Evolutionary conservation across 2,888 invertebrate species (phyloP).

Genomic region (Lucinisca nassula): DNA sequence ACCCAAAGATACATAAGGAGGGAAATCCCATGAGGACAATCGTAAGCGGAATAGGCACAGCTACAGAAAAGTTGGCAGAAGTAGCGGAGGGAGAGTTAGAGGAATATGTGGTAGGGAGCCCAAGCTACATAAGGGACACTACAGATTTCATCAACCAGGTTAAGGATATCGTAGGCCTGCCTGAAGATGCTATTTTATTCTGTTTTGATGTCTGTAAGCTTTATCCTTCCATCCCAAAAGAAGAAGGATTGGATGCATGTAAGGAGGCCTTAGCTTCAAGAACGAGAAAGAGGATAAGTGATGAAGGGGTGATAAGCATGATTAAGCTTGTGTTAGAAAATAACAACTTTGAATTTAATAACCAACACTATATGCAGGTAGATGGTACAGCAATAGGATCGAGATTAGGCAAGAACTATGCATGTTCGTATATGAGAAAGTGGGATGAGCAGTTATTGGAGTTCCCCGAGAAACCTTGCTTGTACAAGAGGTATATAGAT

Average conservation of each 20-base stretch:
- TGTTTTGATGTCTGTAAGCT: background rate
- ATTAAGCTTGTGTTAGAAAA: constrained; percentile 33
- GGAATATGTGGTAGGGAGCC: too few species aligned
- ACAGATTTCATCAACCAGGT: background rate
- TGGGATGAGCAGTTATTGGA: constrained; percentile 15
- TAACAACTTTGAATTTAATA: constrained; percentile 29
- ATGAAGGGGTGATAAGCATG: constrained; percentile 3
- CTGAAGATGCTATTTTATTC: background rate
- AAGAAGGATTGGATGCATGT: too few species aligned
- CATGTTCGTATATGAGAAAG: constrained; percentile 40
- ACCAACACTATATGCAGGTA: too few species aligned
- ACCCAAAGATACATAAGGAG: too few species aligned
- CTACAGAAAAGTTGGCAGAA: too few species aligned
- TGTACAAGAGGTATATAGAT: constrained; percentile 8
- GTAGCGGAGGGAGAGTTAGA: too few species aligned
- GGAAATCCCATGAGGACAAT: too few species aligned
- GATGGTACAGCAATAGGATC: constrained; percentile 35
- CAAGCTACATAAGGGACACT: background rate
- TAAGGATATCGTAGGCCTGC: background rate
- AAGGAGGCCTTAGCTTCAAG: constrained; percentile 12
- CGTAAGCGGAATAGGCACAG: too few species aligned
- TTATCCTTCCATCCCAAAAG: too few species aligned
- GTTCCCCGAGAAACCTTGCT: background rate
- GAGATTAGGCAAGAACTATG: constrained; percentile 31
- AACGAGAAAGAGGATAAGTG: background rate